phyloP scores from a whole-genome alignment of 2,113 vertebrate genomes.

The Nibea albiflora region DNA sequence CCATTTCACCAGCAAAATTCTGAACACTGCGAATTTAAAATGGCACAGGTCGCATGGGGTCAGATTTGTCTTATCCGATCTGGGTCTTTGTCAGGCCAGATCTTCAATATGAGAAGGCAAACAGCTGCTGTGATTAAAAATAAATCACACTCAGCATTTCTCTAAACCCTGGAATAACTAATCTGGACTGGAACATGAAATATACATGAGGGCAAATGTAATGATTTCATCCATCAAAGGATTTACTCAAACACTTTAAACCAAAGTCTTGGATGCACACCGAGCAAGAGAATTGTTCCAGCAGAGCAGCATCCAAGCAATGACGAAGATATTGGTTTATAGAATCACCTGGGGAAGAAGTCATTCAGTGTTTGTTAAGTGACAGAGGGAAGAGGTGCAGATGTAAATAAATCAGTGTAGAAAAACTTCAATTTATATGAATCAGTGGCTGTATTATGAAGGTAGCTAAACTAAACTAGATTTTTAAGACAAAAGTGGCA shows the following conservation, averaged over 20 bases:
- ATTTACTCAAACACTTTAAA: constrained; percentile 77
- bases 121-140: constrained; percentile 87
- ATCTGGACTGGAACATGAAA: constrained; percentile 81
- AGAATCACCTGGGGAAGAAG: constrained; percentile 20
- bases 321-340: constrained; percentile 51
- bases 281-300: constrained; percentile 29
- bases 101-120: constrained; percentile 80
- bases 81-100: constrained; percentile 75
- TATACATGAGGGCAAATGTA: constrained; percentile 83
- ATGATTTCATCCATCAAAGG: constrained; percentile 84
- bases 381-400: too few species aligned
- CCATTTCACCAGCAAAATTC: constrained; percentile 35
- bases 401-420: too few species aligned
- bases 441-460: background rate
- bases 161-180: constrained; percentile 85
- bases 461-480: background rate
- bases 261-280: constrained; percentile 46
- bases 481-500: background rate
- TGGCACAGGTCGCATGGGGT: constrained; percentile 42
- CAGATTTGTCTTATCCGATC: constrained; percentile 79
- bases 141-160: constrained; percentile 83
- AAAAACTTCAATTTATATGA: too few species aligned
- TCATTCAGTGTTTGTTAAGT: background rate
- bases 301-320: constrained; percentile 11
- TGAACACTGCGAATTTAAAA: constrained; percentile 57